These are phyloP conservation scores for Holothuria leucospilota DNA, from an alignment of 53 echinoderm and acorn worm species.

Conservation along the genomic window DNA sequence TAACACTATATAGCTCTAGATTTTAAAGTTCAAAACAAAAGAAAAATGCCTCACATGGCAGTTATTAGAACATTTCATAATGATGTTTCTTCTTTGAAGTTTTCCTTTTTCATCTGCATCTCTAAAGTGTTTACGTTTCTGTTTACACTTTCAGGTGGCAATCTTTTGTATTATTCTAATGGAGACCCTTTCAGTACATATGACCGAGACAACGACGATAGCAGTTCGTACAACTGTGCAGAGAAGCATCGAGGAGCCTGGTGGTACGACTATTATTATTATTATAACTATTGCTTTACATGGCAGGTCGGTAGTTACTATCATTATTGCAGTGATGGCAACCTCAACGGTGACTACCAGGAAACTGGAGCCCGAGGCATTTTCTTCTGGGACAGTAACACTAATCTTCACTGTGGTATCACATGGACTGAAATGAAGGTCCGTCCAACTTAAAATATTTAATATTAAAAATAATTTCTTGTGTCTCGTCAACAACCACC, in stretches of 20 bases:
- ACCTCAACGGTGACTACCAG: constrained; percentile 15
- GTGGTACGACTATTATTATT: constrained; percentile 18
- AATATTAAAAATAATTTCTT: not conserved
- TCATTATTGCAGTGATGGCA: not conserved
- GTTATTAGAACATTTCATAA: too few relatives aligned
- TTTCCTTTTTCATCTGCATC: too few relatives aligned
- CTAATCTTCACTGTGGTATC: not conserved
- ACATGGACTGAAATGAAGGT: not conserved
- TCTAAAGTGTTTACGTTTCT: too few relatives aligned
- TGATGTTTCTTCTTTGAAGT: too few relatives aligned
- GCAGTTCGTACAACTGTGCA: constrained; percentile 1
- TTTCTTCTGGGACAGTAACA: not conserved
- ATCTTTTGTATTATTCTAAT: not conserved
- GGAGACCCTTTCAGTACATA: constrained; percentile 12
- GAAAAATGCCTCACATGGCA: too few relatives aligned
- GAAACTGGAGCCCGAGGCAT: too few relatives aligned
- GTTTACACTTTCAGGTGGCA: not conserved
- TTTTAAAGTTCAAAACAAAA: too few relatives aligned
- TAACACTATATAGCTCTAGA: too few relatives aligned
- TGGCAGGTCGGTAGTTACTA: not conserved
- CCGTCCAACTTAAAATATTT: not conserved
- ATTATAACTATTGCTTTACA: not conserved
- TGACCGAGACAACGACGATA: constrained; percentile 39
- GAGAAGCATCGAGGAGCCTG: constrained; percentile 20
- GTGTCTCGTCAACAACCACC: too few relatives aligned